Evolutionary conservation across 2,113 vertebrate genomes (phyloP).

Genomic region (Sisor rabdophorus): DNA sequence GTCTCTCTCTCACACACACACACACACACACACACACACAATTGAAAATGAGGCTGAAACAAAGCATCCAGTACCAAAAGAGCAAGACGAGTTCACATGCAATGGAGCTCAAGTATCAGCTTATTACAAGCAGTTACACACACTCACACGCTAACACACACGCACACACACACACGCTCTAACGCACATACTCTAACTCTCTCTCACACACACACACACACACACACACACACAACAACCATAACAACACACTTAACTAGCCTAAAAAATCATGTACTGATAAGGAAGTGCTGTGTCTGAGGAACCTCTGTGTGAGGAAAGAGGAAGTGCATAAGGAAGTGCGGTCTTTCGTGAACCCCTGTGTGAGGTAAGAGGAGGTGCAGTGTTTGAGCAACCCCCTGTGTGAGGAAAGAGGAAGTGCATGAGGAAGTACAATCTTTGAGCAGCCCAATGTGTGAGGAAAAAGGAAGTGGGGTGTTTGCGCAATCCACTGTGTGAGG

Average conservation of each 20-base stretch:
- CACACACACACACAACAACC: background rate
- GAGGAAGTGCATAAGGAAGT: background rate
- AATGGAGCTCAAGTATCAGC: background rate
- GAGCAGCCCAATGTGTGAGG: background rate
- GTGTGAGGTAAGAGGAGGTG: no score
- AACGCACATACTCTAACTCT: background rate
- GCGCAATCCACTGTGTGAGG: background rate
- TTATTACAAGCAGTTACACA: background rate
- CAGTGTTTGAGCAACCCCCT: no score
- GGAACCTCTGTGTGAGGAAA: background rate
- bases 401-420: no score
- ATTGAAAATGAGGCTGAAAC: background rate
- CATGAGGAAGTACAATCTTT: background rate
- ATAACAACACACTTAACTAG: background rate
- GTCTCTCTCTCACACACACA: background rate
- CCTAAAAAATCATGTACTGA: background rate
- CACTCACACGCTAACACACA: background rate
- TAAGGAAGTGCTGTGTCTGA: background rate
- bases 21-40: background rate
- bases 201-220: background rate
- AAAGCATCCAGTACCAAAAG: slow-evolving; percentile 3
- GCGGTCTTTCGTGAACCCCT: no score
- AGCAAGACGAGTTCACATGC: slow-evolving; percentile 18
- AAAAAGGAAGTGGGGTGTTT: background rate
- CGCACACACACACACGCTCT: background rate